A percentile compares a stretch with the other conserved stretches of the same genome.
phyloP scores from a whole-genome alignment of 1,140 invertebrate genomes.

The Drosophila gunungcola region DNA sequence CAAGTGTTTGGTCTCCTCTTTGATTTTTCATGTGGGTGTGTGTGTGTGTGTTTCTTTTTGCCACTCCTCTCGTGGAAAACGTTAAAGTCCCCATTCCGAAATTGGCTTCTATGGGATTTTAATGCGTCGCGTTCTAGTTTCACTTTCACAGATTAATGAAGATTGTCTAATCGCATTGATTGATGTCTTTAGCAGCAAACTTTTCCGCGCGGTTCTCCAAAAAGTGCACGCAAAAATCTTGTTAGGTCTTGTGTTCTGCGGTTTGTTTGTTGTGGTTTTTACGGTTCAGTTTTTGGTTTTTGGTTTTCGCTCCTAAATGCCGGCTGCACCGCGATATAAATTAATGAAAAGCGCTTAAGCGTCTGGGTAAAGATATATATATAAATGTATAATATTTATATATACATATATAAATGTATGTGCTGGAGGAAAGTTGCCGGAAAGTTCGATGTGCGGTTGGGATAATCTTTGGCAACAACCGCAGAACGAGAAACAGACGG shows the following conservation, averaged over 20 bases:
- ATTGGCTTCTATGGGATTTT: slow-evolving; percentile 67
- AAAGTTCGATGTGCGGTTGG: slow-evolving; percentile 29
- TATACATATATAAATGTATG: not conserved
- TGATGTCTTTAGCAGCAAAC: slow-evolving; percentile 35
- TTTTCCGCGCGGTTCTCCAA: slow-evolving; percentile 3
- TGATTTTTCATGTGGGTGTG: slow-evolving; percentile 72
- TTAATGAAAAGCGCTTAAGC: slow-evolving; percentile 75
- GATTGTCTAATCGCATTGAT: slow-evolving; percentile 47
- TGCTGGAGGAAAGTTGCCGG: slow-evolving; percentile 18
- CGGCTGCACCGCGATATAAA: slow-evolving; percentile 41
- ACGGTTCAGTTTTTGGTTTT: slow-evolving; percentile 14
- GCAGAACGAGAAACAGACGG: slow-evolving; percentile 43
- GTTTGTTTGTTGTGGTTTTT: slow-evolving; percentile 43
- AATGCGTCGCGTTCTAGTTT: slow-evolving; percentile 60
- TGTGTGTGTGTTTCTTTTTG: not conserved
- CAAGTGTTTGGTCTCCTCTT: slow-evolving; percentile 56
- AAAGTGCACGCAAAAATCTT: slow-evolving; percentile 58
- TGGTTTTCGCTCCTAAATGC: slow-evolving; percentile 13
- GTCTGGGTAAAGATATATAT: slow-evolving; percentile 13
- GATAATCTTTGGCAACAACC: slow-evolving; percentile 48
- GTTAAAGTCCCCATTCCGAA: slow-evolving; percentile 5
- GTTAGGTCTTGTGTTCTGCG: slow-evolving; percentile 43
- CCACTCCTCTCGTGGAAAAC: slow-evolving; percentile 13
- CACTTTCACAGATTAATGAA: slow-evolving; percentile 30
- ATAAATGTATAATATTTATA: not conserved